Base-by-base conservation (phyloP, 2,888 invertebrate genomes). In the Lithodes maja region DNA sequence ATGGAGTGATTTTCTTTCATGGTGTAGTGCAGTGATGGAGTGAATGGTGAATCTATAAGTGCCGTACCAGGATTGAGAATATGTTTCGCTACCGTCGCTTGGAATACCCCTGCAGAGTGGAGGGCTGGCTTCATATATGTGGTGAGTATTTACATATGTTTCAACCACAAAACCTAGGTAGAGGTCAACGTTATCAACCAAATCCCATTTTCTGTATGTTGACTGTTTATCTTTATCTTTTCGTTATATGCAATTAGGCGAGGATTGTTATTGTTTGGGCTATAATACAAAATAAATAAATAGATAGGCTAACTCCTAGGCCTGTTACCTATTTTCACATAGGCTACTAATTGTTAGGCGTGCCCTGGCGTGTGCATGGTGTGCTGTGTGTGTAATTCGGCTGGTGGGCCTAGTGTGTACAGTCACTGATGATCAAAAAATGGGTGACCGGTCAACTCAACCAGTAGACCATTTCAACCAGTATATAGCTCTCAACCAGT, bases 41-140 rank as follows among this genome's bases (percentile, higher is more conserved):
- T 82, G 68, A 82, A 50, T 82, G 9, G 12, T 12, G 49, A 1
- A 15, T 49, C 9, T 80, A 55, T 61, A 61, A 7, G 1, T 61
- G 15, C 15, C 15, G 33, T 15, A 61, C 7, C 9, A 15, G 15
- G 68, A 61, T 61, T 61, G 15, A 12, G 53, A 87, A 2, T 69
- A 87, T 87, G 87, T 87, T 87, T 55, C 87, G 87, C 7, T 81
- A 83, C n/a, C 86, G 90, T 9, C 86, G 87, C 52, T 33, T 80
- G 86, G 86, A 90, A 81, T 90, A 79, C 69, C 90, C 90, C 15
- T 90, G 90, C 55, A 86, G 90, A 55, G 90, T 90, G 87, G 90
- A 90, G 75, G 90, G 90, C 80, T 90, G 90, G 90, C 85, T 90
- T 9, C 86, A 83, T 75, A 83, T 90, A 61, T 90, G 90, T 87